Base-by-base conservation (phyloP, 2,888 invertebrate genomes). In the Leptinotarsa juncta region DNA sequence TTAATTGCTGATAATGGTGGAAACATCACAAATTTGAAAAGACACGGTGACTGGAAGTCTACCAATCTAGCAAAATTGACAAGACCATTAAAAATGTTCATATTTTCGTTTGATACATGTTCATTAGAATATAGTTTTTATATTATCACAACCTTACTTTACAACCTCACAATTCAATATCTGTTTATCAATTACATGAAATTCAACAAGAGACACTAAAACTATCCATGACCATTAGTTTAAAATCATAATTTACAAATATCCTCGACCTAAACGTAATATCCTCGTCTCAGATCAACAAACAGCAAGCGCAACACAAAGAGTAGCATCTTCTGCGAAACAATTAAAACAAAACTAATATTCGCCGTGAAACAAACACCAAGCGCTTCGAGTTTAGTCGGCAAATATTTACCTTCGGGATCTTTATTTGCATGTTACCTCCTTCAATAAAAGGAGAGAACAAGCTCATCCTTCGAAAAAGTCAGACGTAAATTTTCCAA, bases 351-450 rank as follows among this genome's bases (percentile, higher is more conserved):
- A 62, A 15, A 16, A 62, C 42, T 62, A 62, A 62, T 42, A 26
- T 42, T 62, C 32, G 42, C 10, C 32, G 62, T 32, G 62, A 62
- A 62, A 62, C 42, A 62, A 62, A 62, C 42, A 62, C 1, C n/a
- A n/a, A 42, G 32, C 26, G 42, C 42, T 62, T 32, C 53, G 53
- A 60, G 60, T 60, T 60, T 12, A 14, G 26, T 62, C 62, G 16
- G 42, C 12, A 62, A 62, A 62, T 62, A 62, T 62, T 62, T 62
- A 62, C 32, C 32, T 12, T 62, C 26, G 14, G 62, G 62, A 62
- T 62, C 62, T 62, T 16, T n/a, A 62, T 62, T 62, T 62, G 62
- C 62, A 60, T 60, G 60, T 60, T 60, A 23, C 60, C 26, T 60
- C 26, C 26, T 60, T 10, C 20, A 62, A 62, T 62, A 32, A 62